Evolutionary conservation across 2,797 vertebrate genomes (phyloP), one percentile per base, ranked within the genome.

Genomic region (Pogonophryne albipinna): DNA sequence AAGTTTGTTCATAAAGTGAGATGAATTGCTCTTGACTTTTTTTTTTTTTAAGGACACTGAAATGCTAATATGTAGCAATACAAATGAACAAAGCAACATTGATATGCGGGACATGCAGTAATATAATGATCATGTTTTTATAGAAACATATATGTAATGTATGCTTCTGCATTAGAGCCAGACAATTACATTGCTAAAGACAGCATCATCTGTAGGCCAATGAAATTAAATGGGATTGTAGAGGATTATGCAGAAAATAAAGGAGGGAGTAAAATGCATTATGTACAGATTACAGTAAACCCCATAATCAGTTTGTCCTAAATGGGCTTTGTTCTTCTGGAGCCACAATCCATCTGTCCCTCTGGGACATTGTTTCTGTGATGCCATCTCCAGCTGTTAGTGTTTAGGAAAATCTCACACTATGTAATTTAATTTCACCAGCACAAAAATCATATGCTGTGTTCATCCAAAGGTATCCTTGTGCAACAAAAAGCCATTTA

Each of bases 211-310:
- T 91, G 47, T 58, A 51, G 81, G 52, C 82, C 91, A 91, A 85
- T 90, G 71, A 88, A 92, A 93, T 92, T 87, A 89, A 93, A 93
- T 85, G 78, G 91, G 91, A 93, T 95, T 94, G 70, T 53, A 68
- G 77, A 41, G 83, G 92, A 94, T 94, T 92, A 94, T 83, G 82
- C 66, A 38, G 47, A 60, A 82, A 91, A 89, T 81, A 93, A 92
- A 91, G 81, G 80, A 87, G 65, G 70, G 87, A 91, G 78, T 88
- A 85, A 91, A 92, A 92, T 87, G 85, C 78, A 93, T 94, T 94
- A 89, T 89, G 75, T 90, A 84, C 87, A 93, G 92, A 94, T 94
- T 93, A 93, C 70, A 83, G 85, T 94, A 93, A 95, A 93, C 82
- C 89, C 72, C 57, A 72, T 92, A 92, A 95, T 94, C 91, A 91